phyloP scores from a whole-genome alignment of 2,888 invertebrate species.

The Rotaria macrura region DNA sequence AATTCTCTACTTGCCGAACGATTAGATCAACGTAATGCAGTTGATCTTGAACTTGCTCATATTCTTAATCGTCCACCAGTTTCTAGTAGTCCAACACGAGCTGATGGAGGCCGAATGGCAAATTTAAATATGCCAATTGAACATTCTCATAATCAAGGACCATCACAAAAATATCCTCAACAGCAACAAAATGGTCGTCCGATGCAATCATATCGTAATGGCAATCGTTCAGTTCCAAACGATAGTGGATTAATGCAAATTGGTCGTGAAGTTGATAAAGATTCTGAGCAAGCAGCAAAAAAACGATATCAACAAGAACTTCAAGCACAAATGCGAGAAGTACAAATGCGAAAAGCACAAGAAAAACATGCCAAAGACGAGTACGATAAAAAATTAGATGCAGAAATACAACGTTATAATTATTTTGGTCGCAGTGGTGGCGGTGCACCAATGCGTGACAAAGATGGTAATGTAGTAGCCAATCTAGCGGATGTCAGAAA shows the following conservation, averaged over 20 bases:
- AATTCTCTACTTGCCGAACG: neutral
- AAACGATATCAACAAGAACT: slow-evolving; percentile 30
- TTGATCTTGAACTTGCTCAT: neutral
- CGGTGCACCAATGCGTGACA: slow-evolving; percentile 30
- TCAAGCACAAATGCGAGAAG: slow-evolving; percentile 30
- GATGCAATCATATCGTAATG: neutral
- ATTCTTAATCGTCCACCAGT: neutral
- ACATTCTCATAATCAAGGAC: neutral
- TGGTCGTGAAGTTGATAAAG: neutral
- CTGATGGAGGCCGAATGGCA: neutral
- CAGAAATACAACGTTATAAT: slow-evolving; percentile 23
- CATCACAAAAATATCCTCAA: neutral
- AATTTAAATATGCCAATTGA: neutral
- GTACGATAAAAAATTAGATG: slow-evolving; percentile 22
- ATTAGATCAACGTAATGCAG: neutral
- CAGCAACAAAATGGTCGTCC: neutral
- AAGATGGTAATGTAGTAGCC: slow-evolving; percentile 31
- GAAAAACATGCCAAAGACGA: slow-evolving; percentile 28
- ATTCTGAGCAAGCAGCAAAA: slow-evolving; percentile 16
- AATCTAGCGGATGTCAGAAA: slow-evolving; percentile 24
- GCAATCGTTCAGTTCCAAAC: neutral
- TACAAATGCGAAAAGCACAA: slow-evolving; percentile 29
- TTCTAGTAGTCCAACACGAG: neutral
- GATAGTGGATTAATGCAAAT: neutral
- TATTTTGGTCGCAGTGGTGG: slow-evolving; percentile 30